A percentile compares a stretch with the other conserved stretches of the same genome.
Evolutionary conservation across 1,140 invertebrate species (phyloP).

Genomic region (Drosophila hydei): DNA sequence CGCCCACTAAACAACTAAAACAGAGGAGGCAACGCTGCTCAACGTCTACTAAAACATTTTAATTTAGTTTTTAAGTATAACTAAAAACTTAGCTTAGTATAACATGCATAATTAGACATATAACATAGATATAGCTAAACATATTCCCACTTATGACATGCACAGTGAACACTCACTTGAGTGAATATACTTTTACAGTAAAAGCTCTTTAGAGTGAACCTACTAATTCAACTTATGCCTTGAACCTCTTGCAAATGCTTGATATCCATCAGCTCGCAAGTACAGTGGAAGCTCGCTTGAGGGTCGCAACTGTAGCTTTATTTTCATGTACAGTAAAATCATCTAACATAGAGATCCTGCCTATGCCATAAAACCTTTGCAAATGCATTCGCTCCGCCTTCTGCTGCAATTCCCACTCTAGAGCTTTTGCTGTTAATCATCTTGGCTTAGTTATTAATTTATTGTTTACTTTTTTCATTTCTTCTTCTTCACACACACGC

Average conservation of each 20-base stretch:
- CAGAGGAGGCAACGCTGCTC: not conserved
- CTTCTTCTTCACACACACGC: slow-evolving; percentile 35
- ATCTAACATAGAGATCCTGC: too few species aligned
- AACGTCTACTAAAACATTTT: slow-evolving; percentile 7
- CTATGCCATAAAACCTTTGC: too few species aligned
- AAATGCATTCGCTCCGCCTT: too few species aligned
- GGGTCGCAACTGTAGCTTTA: too few species aligned
- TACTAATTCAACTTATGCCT: not conserved
- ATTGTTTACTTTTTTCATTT: slow-evolving; percentile 44
- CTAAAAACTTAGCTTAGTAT: slow-evolving; percentile 33
- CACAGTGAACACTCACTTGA: not conserved
- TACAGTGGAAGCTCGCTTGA: not conserved
- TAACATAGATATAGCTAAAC: slow-evolving; percentile 10
- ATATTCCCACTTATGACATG: not conserved
- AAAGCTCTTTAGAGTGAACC: not conserved
- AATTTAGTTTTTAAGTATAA: slow-evolving; percentile 18
- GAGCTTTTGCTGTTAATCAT: slow-evolving; percentile 6
- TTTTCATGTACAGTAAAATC: too few species aligned
- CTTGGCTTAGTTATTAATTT: not conserved
- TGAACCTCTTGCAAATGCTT: too few species aligned
- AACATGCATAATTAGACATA: slow-evolving; percentile 24
- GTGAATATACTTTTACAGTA: not conserved
- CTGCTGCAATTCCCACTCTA: not conserved
- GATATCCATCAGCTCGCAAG: too few species aligned
- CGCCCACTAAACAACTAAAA: slow-evolving; percentile 56